Conservation (phyloP, 2,888 invertebrate species). For the Drosophila mimetica region DNA sequence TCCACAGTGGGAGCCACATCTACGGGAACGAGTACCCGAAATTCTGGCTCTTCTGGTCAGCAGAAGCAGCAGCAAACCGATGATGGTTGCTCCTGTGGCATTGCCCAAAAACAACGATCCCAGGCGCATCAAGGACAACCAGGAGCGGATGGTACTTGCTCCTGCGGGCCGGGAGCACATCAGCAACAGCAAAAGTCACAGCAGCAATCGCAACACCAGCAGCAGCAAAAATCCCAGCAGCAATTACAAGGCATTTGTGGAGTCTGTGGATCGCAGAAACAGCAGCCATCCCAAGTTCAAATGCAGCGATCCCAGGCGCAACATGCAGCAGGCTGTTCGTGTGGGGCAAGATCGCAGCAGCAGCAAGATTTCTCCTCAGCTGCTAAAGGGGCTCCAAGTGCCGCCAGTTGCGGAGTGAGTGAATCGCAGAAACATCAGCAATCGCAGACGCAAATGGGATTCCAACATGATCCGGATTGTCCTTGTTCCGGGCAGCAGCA, state of each 20-base stretch:
- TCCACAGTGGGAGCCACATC: not conserved
- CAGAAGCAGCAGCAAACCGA: not conserved
- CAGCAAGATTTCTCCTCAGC: not conserved
- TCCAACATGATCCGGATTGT: constrained; percentile 1
- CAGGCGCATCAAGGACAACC: not conserved
- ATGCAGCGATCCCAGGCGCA: not conserved
- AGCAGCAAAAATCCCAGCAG: not conserved
- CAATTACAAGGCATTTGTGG: not conserved
- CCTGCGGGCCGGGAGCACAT: not conserved
- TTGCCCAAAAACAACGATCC: not conserved
- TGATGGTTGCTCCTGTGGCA: not conserved
- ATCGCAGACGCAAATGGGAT: not conserved
- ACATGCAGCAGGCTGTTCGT: not conserved
- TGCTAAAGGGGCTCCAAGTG: no score
- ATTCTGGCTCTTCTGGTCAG: not conserved
- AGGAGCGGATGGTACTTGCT: not conserved
- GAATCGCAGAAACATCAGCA: no score
- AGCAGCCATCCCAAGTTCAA: not conserved
- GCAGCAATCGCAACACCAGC: not conserved
- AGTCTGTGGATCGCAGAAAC: not conserved
- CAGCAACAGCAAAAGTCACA: not conserved
- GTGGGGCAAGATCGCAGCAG: not conserved
- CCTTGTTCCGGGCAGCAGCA: not conserved
- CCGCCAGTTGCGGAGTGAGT: no score
- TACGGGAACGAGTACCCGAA: not conserved